Conservation (phyloP, 2,113 vertebrate genomes). For the Phrynocephalus versicolor region DNA sequence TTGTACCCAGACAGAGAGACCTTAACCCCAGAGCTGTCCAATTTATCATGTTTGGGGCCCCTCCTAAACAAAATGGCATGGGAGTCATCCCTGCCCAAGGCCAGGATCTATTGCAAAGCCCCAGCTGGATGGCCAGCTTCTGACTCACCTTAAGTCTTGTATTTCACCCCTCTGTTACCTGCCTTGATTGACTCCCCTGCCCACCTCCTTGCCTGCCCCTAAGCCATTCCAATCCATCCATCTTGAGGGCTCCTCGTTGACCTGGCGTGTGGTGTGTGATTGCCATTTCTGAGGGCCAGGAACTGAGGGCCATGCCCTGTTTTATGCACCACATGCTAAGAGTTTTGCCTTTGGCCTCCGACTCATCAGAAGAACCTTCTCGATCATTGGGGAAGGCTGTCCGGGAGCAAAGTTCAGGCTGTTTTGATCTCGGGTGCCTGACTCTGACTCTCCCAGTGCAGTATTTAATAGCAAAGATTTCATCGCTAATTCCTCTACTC, state of each 20-base stretch:
- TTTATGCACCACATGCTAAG: constrained; percentile 12
- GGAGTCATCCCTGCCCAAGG: not conserved
- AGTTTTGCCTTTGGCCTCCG: constrained; percentile 26
- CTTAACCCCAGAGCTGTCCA: no score
- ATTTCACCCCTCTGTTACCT: not conserved
- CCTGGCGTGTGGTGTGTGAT: not conserved
- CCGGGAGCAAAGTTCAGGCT: constrained; percentile 44
- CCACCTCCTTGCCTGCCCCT: not conserved
- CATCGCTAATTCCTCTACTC: constrained; percentile 14
- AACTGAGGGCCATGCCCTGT: not conserved
- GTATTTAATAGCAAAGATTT: constrained; percentile 26
- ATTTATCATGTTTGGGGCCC: no score
- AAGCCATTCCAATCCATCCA: not conserved
- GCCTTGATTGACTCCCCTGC: no score
- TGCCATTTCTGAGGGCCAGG: not conserved
- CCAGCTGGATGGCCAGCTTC: not conserved
- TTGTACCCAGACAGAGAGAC: no score
- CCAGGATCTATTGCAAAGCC: not conserved
- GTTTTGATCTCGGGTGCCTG: constrained; percentile 20
- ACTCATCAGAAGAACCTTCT: constrained; percentile 38
- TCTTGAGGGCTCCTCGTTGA: not conserved
- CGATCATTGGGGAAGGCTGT: not conserved
- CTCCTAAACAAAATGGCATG: no score
- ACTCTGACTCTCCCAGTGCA: constrained; percentile 12
- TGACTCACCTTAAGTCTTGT: not conserved